phyloP scores from a whole-genome alignment of 2,888 invertebrate genomes.

The Tuberolachnus salignus region DNA sequence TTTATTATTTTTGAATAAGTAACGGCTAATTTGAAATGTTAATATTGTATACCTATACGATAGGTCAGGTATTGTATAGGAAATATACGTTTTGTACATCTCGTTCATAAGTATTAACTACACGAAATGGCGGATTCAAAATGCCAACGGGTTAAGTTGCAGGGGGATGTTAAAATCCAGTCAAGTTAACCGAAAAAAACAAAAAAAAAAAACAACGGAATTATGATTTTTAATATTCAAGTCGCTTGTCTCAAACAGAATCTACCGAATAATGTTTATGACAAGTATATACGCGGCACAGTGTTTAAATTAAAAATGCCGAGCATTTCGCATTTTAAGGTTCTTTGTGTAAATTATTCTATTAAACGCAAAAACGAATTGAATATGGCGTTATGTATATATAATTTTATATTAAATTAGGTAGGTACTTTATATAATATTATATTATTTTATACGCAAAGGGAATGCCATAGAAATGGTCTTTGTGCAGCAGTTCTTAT shows the following conservation, averaged over 20 bases:
- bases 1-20: too few species aligned
- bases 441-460: background rate
- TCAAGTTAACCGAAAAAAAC: too few species aligned
- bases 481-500: background rate
- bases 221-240: background rate
- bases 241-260: background rate
- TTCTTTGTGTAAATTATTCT: background rate
- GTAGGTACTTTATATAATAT: background rate
- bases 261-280: background rate
- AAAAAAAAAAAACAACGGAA: too few species aligned
- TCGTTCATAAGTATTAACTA: too few species aligned
- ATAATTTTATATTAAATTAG: too few species aligned
- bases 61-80: too few species aligned
- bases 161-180: background rate
- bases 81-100: too few species aligned
- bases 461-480: background rate
- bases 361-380: too few species aligned
- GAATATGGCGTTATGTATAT: too few species aligned
- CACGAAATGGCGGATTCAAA: background rate
- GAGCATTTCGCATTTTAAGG: background rate
- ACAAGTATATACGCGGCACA: background rate
- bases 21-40: too few species aligned
- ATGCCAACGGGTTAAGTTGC: background rate
- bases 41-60: too few species aligned
- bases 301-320: background rate